Percentiles rank a stretch among this genome's conserved stretches.
phyloP scores from a whole-genome alignment of 2,113 vertebrate species.

The Uria lomvia region DNA sequence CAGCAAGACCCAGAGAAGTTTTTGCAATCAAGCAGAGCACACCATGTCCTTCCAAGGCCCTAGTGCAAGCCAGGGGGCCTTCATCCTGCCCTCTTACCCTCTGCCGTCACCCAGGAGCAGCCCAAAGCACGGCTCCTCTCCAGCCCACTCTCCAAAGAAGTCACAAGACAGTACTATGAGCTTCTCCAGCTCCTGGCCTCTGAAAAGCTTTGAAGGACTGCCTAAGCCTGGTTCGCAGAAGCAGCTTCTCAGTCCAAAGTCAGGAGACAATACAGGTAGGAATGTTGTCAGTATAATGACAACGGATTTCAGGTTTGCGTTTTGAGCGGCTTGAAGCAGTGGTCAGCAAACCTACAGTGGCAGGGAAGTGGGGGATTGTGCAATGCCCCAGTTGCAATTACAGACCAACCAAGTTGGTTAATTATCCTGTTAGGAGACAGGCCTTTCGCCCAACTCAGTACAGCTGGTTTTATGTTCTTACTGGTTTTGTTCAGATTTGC shows the following conservation, averaged over 20 bases:
- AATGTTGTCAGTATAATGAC: accelerated
- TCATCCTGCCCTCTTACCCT: constrained; percentile 84
- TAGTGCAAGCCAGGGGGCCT: constrained; percentile 64
- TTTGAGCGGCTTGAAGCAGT: too few species aligned
- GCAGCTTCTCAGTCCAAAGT: constrained; percentile 33
- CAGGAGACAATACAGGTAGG: constrained; percentile 66
- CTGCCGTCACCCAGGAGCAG: constrained; percentile 75
- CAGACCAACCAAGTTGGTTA: neutral
- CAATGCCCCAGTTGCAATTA: accelerated
- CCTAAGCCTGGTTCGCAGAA: constrained; percentile 69
- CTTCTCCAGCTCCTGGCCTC: constrained; percentile 91
- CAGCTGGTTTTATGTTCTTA: too few species aligned
- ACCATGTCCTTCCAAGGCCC: constrained; percentile 58
- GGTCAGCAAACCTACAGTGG: neutral
- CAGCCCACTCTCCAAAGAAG: constrained; percentile 57
- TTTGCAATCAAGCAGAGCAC: constrained; percentile 75
- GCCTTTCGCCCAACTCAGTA: accelerated
- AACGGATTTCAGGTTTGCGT: accelerated
- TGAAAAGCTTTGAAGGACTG: constrained; percentile 75
- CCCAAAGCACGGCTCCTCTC: constrained; percentile 71
- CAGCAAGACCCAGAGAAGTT: constrained; percentile 68
- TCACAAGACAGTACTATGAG: constrained; percentile 67
- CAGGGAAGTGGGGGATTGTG: accelerated
- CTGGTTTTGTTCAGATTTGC: neutral
- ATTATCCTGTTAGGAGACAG: neutral